phyloP scores from a whole-genome alignment of 1,140 invertebrate genomes.

The Centruroides vittatus region DNA sequence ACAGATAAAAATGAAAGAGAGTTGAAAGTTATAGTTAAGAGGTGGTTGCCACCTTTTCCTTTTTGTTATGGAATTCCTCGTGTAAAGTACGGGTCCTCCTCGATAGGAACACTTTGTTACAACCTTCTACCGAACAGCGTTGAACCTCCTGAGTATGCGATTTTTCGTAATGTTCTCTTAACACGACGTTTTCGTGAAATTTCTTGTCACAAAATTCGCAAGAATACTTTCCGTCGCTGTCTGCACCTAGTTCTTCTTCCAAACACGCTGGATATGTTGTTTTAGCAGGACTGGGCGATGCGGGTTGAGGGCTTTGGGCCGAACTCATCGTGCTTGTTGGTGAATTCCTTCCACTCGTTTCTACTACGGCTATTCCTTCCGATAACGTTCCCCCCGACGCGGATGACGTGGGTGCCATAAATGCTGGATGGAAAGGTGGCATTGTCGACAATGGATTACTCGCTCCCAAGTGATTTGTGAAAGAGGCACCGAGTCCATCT shows the following conservation, averaged over 20 bases:
- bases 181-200: conserved; percentile 40
- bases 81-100: conserved; percentile 5
- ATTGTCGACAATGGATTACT: neutral
- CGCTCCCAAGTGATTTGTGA: neutral
- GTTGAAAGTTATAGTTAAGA: too few species aligned
- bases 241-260: conserved; percentile 8
- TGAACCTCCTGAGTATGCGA: conserved; percentile 35
- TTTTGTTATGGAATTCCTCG: conserved; percentile 7
- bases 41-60: neutral
- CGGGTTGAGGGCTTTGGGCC: neutral
- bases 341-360: neutral
- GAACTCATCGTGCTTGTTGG: neutral
- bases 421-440: conserved; percentile 13
- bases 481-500: conserved; percentile 2
- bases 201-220: conserved; percentile 47
- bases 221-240: conserved; percentile 27
- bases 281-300: neutral
- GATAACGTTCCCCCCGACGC: neutral
- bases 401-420: conserved; percentile 3
- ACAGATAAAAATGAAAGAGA: too few species aligned
- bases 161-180: conserved; percentile 51
- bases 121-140: conserved; percentile 9
- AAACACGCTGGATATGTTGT: neutral
- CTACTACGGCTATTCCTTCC: neutral
- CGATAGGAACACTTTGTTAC: conserved; percentile 15